These are phyloP conservation scores for Pygocentrus nattereri DNA, from an alignment of 2,797 vertebrate species.

Conservation along the genomic window DNA sequence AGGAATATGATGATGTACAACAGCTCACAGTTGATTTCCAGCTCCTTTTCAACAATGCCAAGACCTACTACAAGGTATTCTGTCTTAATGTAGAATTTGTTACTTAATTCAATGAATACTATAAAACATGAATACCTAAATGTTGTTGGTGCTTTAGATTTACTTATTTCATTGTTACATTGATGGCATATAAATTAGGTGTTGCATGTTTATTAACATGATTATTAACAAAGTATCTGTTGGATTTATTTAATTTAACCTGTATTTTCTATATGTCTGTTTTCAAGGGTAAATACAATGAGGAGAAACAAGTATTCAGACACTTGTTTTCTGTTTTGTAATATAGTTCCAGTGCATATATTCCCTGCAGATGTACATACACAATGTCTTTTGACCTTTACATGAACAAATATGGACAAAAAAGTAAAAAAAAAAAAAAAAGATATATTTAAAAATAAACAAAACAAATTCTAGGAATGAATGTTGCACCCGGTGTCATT, in stretches of 20 bases:
- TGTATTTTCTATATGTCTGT: not conserved
- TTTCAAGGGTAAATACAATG: not conserved
- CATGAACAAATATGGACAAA: too few relatives aligned
- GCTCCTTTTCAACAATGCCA: constrained; percentile 95
- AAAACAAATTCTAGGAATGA: too few relatives aligned
- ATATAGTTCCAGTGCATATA: too few relatives aligned
- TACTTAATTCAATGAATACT: not conserved
- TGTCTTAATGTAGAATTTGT: not conserved
- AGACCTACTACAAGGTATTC: constrained; percentile 95
- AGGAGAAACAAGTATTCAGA: too few relatives aligned
- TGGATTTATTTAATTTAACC: too few relatives aligned
- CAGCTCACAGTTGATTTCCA: constrained; percentile 95
- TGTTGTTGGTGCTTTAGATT: not conserved
- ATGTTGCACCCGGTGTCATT: too few relatives aligned
- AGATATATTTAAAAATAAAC: too few relatives aligned
- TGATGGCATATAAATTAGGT: not conserved
- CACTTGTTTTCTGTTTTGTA: too few relatives aligned
- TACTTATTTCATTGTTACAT: not conserved
- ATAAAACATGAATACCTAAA: not conserved
- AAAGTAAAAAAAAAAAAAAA: too few relatives aligned
- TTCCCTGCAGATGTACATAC: too few relatives aligned
- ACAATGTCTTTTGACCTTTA: too few relatives aligned
- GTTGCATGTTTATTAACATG: not conserved
- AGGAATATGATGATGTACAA: constrained; percentile 97
- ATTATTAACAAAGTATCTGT: not conserved